Evolutionary conservation across 2,888 invertebrate genomes (phyloP), one percentile per base, ranked within the genome.

Genomic region (Lamellibrachia columna): DNA sequence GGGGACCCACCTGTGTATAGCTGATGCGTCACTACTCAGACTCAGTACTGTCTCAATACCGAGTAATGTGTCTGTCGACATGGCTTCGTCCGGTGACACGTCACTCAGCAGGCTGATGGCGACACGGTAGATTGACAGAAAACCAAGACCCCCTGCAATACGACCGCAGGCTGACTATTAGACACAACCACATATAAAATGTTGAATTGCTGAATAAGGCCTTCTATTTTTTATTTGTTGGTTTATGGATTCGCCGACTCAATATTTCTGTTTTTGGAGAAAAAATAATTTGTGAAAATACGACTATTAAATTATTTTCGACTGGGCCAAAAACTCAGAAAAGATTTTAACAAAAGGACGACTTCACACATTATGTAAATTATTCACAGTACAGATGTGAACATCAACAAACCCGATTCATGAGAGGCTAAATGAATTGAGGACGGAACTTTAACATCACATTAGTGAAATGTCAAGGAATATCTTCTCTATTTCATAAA

Each of bases 111-210:
- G 75, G 22, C 75, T 75, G 22, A 75, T 3, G 75, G 75, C 75
- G 75, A 75, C 75, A 75, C 75, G 75, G 75, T 75, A 75, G 75
- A 92, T 28, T 53, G 93, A 90, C 60, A 95, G 92, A 1, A 94
- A 92, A 55, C 95, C 94, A 90, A 94, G 91, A 53, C 94, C 94
- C 93, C 94, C 95, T 95, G 92, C 53, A 93, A 90, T 3, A 90
- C 11, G 52, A 75, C 53, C 52, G 8, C 7, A n/a, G 52, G n/a
- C 28, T 91, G 28, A 58, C 58, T 15, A 7, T 58, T 15, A 11
- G 58, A 75, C 75, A 53, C 55, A 22, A 0, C 58, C 3, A 40
- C 55, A 91, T 22, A 2, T 53, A 22, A 53, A 53, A 53, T 7
- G 40, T 40, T 40, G 40, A 40, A 40, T 40, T 40, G 40, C 40